Base-by-base conservation (phyloP, 1,140 invertebrate genomes). In the Drosophila burlai region DNA sequence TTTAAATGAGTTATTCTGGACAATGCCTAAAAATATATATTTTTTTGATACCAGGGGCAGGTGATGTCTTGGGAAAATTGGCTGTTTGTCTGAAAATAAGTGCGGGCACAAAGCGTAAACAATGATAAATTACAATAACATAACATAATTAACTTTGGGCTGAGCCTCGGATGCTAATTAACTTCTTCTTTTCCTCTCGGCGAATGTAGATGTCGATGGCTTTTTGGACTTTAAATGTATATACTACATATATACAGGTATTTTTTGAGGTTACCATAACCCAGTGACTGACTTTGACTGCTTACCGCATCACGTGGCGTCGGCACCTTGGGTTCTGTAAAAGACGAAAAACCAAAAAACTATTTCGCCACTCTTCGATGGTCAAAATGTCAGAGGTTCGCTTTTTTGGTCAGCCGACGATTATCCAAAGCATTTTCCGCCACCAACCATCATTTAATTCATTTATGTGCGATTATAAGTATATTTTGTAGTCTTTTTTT, bases 101-200 rank as follows among this genome's bases (percentile, higher is more conserved):
- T 80, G 76, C 83, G 66, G 58, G 49, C 80, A 87, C 68, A 83
- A 89, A 87, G 83, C 83, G 73, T 80, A 87, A 80, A 59, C 83
- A 82, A 80, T 83, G 83, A 87, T 86, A 87, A 83, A 80, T 86
- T 86, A 86, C 83, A 86, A 86, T 79, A 86, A 63, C 71, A 86
- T 72, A 78, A 67, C 76, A 82, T 80, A 86, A 86, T 86, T 83
- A 86, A 77, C 67, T 76, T 58, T 57, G 64, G 59, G 58, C 45
- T 61, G 54, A 72, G 76, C 64, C 42, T 16, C 40, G 13, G 24
- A 80, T 73, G 75, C 80, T 83, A 86, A 86, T 86, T 86, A 86
- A 83, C 80, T 74, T 87, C 80, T 64, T 76, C 58, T 63, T 50
- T 57, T 57, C 16, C 68, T 61, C 60, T 57, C 24, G 42, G 31